phyloP scores from a whole-genome alignment of 2,797 vertebrate genomes.

The Argyrosomus regius region DNA sequence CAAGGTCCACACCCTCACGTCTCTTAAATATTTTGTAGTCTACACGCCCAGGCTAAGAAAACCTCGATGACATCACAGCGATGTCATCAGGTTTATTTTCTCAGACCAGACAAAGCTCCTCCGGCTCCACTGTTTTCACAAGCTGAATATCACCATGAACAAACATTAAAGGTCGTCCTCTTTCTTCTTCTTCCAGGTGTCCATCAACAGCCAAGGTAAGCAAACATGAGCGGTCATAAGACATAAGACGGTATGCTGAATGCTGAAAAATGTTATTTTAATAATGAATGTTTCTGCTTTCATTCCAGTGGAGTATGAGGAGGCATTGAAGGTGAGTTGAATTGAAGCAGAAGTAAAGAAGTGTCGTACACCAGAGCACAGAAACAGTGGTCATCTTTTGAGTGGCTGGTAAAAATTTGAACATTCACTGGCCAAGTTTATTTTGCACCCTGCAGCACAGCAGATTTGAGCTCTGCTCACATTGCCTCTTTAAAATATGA shows the following conservation, averaged over 20 bases:
- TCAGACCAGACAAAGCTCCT: background rate
- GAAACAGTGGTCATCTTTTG: too few relatives aligned
- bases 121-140: background rate
- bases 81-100: background rate
- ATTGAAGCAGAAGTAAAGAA: constrained; percentile 3
- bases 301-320: constrained; percentile 93
- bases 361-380: background rate
- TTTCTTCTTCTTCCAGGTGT: constrained; percentile 86
- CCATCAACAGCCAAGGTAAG: constrained; percentile 94
- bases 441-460: too few relatives aligned
- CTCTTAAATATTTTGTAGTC: background rate
- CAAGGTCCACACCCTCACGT: background rate
- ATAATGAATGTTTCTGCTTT: constrained; percentile 41
- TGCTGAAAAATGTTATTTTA: background rate
- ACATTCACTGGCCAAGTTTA: too few relatives aligned
- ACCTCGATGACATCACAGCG: background rate
- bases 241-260: too few relatives aligned
- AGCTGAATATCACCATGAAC: background rate
- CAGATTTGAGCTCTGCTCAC: background rate
- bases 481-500: background rate
- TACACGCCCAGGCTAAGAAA: background rate
- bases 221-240: background rate
- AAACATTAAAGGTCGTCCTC: background rate
- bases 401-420: too few relatives aligned
- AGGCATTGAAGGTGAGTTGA: constrained; percentile 92